Percentiles rank a stretch among this genome's conserved stretches.
phyloP scores from a whole-genome alignment of 2,888 invertebrate species.

The Ormyrus pomaceus region DNA sequence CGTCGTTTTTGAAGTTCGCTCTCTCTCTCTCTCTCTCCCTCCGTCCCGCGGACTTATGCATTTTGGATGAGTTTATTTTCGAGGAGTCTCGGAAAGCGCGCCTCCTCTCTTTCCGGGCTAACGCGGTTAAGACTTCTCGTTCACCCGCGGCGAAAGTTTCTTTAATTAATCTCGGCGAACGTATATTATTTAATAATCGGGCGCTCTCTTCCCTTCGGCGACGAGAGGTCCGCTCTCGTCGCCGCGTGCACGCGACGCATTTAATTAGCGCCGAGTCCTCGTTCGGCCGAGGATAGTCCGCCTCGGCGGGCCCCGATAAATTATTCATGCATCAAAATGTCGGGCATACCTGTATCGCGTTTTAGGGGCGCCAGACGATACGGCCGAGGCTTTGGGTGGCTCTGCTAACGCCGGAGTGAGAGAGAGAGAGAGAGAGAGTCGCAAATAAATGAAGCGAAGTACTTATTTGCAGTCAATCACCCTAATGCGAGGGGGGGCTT shows the following conservation, averaged over 20 bases:
- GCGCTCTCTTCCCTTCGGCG: background rate
- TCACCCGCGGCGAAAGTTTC: background rate
- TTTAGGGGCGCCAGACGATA: conserved; percentile 44
- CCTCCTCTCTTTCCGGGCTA: background rate
- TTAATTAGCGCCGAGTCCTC: background rate
- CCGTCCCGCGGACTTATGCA: background rate
- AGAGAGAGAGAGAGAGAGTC: background rate
- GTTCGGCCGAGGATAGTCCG: background rate
- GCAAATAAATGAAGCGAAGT: conserved; percentile 41
- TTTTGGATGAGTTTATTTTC: conserved; percentile 30
- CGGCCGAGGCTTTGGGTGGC: conserved; percentile 42
- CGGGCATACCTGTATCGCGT: conserved; percentile 6
- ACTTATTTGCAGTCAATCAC: conserved; percentile 43
- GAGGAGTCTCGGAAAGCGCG: too few species aligned
- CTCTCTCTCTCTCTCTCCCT: background rate
- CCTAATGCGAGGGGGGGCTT: conserved; percentile 23
- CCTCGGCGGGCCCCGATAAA: conserved; percentile 14
- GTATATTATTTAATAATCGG: background rate
- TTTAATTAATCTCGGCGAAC: background rate
- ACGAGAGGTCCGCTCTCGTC: background rate
- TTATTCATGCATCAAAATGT: conserved; percentile 37
- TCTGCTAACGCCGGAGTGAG: background rate
- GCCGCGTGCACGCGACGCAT: background rate
- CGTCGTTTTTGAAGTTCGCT: conserved; percentile 22
- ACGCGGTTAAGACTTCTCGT: conserved; percentile 1